Percentiles rank a stretch among this genome's conserved stretches.
Conservation (phyloP, 2,113 vertebrate genomes). For the Pelecanoides urinatrix region DNA sequence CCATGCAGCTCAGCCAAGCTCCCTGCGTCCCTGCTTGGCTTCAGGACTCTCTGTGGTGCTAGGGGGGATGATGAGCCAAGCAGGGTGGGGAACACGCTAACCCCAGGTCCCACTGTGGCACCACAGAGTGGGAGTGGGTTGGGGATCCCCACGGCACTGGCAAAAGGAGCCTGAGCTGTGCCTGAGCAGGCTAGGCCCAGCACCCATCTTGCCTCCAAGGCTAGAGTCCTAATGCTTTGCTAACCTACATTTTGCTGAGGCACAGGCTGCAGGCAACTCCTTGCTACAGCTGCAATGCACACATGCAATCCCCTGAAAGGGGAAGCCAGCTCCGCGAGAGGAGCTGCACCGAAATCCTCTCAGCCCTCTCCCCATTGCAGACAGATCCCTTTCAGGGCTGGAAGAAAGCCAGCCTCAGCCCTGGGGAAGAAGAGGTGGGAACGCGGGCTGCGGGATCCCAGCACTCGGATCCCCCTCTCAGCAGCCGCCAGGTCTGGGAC, state of each 20-base stretch:
- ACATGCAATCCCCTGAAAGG: not conserved
- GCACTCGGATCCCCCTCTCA: not conserved
- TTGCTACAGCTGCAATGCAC: not conserved
- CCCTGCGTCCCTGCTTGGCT: not conserved
- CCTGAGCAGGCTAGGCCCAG: not conserved
- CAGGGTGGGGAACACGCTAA: not conserved
- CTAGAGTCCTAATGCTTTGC: not conserved
- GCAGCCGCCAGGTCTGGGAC: not conserved
- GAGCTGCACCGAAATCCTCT: not conserved
- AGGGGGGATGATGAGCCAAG: not conserved
- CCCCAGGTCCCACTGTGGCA: not conserved
- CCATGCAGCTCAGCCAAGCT: not conserved
- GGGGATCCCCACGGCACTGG: not conserved
- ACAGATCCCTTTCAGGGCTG: not conserved
- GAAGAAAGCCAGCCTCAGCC: not conserved
- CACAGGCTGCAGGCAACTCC: not conserved
- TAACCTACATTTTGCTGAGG: slow-evolving; percentile 54
- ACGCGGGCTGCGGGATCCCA: not conserved
- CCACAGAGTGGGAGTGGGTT: not conserved
- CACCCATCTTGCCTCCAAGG: not conserved
- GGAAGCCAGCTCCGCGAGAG: not conserved
- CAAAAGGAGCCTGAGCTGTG: not conserved
- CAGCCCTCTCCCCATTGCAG: not conserved
- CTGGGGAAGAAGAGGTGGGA: not conserved
- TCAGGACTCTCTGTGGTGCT: not conserved